A percentile compares a stretch with the other conserved stretches of the same genome.
phyloP scores from a whole-genome alignment of 1,140 invertebrate species.

The Magallana angulata region DNA sequence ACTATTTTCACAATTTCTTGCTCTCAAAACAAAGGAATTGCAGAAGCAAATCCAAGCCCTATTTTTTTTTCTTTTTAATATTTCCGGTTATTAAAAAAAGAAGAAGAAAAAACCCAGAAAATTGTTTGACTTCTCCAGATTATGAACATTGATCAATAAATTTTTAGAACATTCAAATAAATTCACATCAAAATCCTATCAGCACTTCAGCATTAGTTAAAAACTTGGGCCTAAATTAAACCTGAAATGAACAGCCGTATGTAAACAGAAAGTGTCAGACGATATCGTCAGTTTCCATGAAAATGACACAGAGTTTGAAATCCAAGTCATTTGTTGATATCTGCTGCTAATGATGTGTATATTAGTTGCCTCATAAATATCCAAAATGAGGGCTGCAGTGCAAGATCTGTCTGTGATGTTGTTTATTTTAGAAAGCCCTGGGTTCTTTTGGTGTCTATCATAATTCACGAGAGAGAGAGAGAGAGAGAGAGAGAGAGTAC shows the following conservation, averaged over 20 bases:
- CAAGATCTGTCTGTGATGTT: not conserved
- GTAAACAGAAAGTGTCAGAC: not conserved
- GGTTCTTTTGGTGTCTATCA: not conserved
- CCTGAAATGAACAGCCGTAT: not conserved
- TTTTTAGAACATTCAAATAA: not conserved
- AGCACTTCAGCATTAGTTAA: not conserved
- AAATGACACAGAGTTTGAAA: constrained; percentile 21
- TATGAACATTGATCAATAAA: not conserved
- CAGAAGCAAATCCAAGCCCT: not conserved
- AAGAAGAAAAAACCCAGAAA: not conserved
- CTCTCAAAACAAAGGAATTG: not conserved
- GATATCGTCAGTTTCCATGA: constrained; percentile 1
- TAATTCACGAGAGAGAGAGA: not conserved
- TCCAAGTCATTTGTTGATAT: not conserved
- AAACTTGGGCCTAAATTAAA: not conserved
- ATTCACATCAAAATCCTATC: constrained; percentile 10
- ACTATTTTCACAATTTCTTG: not conserved
- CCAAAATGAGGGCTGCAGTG: not conserved
- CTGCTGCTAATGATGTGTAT: not conserved
- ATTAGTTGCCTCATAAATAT: constrained; percentile 23
- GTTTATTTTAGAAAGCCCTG: not conserved
- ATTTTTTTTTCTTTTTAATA: no score
- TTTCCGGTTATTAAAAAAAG: not conserved
- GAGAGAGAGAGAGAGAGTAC: not conserved
- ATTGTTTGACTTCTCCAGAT: not conserved